Conservation (phyloP, 30 jellyfish, hydroid and myxozoan species). For the Hydractinia echinata region DNA sequence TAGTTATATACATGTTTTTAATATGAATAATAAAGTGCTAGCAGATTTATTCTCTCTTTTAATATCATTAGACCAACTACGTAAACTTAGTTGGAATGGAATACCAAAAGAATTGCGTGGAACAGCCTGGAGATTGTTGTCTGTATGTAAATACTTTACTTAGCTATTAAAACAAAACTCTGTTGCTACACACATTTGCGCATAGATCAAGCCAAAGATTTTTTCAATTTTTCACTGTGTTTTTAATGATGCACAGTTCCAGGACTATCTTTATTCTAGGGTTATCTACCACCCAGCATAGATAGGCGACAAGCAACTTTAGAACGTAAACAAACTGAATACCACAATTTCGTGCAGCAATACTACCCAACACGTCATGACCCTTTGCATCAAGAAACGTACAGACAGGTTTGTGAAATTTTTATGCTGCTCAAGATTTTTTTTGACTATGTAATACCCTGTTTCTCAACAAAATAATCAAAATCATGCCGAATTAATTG, state of each 20-base stretch:
- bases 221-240: not conserved
- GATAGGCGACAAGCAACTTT: constrained; percentile 80
- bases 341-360: constrained; percentile 68
- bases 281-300: constrained; percentile 90
- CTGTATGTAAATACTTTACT: constrained; percentile 46
- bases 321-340: constrained; percentile 87
- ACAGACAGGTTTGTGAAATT: constrained; percentile 70
- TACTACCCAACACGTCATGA: constrained; percentile 89
- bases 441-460: no score
- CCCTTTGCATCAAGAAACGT: constrained; percentile 73
- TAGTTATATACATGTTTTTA: not conserved
- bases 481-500: no score
- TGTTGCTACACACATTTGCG: not conserved
- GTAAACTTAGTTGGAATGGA: constrained; percentile 92
- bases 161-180: not conserved
- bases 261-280: constrained; percentile 38
- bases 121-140: constrained; percentile 80
- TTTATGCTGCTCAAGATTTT: not conserved
- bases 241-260: not conserved
- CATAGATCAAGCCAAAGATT: not conserved
- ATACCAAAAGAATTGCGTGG: constrained; percentile 62
- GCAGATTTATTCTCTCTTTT: not conserved
- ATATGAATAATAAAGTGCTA: no score
- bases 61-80: constrained; percentile 60
- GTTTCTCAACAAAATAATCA: no score